Base-by-base conservation (phyloP, 2,888 invertebrate species). In the Clivina fossor region DNA sequence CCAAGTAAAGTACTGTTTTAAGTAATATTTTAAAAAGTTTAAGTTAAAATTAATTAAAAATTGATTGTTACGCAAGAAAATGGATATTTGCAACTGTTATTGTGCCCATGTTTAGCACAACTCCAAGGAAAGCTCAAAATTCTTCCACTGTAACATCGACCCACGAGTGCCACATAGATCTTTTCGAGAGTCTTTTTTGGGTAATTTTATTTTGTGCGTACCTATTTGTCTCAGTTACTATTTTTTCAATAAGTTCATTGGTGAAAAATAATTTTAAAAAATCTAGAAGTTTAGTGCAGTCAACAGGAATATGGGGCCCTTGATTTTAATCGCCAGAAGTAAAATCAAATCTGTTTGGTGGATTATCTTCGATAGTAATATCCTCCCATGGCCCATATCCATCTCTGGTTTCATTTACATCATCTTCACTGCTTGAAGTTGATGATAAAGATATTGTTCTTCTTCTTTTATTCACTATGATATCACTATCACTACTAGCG, bases 111-210 rank as follows among this genome's bases (percentile, higher is more conserved):
- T 35, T 35, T 11, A 62, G 44, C 13, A 61, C 44, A 8, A 61
- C 57, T n/a, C 46, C 60, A 38, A 61, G 35, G 59, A 59, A 63
- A 26, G 61, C 59, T 57, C 40, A 51, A 15, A 61, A 58, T 49
- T 60, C 58, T 49, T 58, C 58, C 35, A 35, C 44, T 37, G 47
- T 50, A 20, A 58, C 49, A 59, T 51, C 47, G 19, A 18, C 8
- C 57, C 62, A 63, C 4, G 19, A 56, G 8, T 44, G 44, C 58
- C 48, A 48, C 15, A 13, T 48, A 40, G 48, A 48, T 4, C 48
- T 8, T 38, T 40, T 13, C 4, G 48, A 13, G 11, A 48, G 38
- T 15, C 13, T 40, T 15, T 48, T 48, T 19, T 48, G 37, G 11
- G 7, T 8, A n/a, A 37, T 48, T 48, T 48, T 48, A 48, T 38